Base-by-base conservation (phyloP, 2,113 vertebrate species). In the Neolamprologus tretocephalus region DNA sequence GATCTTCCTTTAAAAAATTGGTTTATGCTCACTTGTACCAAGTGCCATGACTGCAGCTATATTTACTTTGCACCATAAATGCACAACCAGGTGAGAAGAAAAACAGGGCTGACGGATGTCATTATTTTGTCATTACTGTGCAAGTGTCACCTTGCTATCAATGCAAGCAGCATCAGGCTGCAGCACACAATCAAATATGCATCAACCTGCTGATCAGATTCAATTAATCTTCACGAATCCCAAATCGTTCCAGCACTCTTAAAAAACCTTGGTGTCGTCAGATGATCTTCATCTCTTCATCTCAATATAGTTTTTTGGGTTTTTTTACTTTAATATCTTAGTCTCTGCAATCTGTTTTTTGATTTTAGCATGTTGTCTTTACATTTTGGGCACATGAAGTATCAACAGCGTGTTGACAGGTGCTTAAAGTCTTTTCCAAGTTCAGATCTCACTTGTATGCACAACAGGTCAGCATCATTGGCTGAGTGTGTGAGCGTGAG, bases 261-360 rank as follows among this genome's bases (percentile, higher is more conserved):
- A 23, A 71, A 61, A 61, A 73, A 73, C 21, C 21, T 26, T 45
- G 13, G 21, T 45, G 37, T 45, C 8, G 1, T 26, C 37, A 45
- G 68, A 45, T 45, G 40, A 45, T 5, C 68, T 45, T 75, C 40
- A 4, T 45, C 42, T 73, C 68, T 73, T 75, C 40, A 47, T 45
- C 40, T 75, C 23, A 75, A 16, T 73, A 26, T 37, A 66, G 19
- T 8, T 66, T 35, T 66, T 61, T 17, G 14, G 5, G 0, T 0
- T 28, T 26, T 58, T 19, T 35, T 3, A 66, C 17, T 66, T 66
- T 35, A 66, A n/a, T 12, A 66, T 16, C 1, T 1, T 42, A 73
- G 66, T 73, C 66, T 73, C n/a, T 73, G 37, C 66, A 26, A 23
- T 45, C 40, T 26, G 66, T 17, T 73, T 73, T 21, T 73, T 73